Conservation (phyloP, 92 coral and sea anemone genomes). For the Bergia sp. region DNA sequence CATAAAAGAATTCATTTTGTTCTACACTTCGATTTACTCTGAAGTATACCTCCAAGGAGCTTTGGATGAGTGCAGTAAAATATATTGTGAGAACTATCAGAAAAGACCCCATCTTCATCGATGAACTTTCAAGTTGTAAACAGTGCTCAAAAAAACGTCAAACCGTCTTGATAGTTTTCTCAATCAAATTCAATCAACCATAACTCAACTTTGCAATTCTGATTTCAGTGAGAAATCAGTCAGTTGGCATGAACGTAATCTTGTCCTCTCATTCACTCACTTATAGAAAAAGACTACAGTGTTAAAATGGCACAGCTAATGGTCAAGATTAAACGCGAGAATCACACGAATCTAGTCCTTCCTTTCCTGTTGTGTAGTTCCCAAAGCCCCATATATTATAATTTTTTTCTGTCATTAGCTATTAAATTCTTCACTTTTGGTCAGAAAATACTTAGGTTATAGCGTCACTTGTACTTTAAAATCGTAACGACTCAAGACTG, state of each 20-base stretch:
- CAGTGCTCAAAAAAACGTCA: neutral
- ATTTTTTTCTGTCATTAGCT: neutral
- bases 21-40: conserved; percentile 15
- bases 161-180: neutral
- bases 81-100: neutral
- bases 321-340: no score
- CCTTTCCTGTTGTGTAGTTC: neutral
- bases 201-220: neutral
- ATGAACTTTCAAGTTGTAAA: neutral
- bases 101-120: neutral
- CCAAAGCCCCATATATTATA: neutral
- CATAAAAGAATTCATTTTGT: neutral
- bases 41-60: neutral
- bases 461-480: neutral
- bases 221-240: neutral
- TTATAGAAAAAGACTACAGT: neutral
- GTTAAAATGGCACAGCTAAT: no score
- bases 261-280: neutral
- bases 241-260: neutral
- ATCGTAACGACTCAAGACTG: neutral
- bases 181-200: neutral
- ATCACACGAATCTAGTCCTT: neutral
- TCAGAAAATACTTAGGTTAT: neutral
- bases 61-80: neutral
- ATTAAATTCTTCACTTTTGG: no score